Base-by-base conservation (phyloP, 1,140 invertebrate species). In the Drosophila navojoa region DNA sequence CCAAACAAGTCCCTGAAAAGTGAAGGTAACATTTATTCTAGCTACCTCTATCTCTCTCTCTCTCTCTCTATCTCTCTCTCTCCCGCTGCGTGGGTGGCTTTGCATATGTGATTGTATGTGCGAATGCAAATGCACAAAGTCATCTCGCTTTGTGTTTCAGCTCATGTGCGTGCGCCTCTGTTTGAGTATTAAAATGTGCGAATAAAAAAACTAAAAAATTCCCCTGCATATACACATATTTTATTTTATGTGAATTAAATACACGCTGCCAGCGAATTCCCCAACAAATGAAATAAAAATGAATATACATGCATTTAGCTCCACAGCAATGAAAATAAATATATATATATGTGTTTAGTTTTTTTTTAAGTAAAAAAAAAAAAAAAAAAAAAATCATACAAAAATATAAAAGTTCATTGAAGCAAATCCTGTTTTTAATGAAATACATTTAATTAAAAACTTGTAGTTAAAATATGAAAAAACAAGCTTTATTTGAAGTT, bases 101-200 rank as follows among this genome's bases (percentile, higher is more conserved):
- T 54, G 44, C 49, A 55, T 59, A 32, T 42, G 45, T 57, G 62
- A 60, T 52, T 29, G 45, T 66, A 16, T 71, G 67, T 71, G 61
- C 49, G 81, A 87, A 86, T 86, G 82, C 72, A 86, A 87, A 86
- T 86, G 76, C 72, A 79, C 71, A 87, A 82, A 86, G 82, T 79
- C 84, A 86, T 73, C 68, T 73, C 72, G 47, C 49, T 47, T 63
- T 27, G 27, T 19, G 49, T 13, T 45, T 49, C 50, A 60, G 68
- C 68, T 52, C 82, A 63, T 87, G 64, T 81, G 78, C 71, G 81
- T 78, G 61, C 74, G 69, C 64, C 77, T 89, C 76, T 89, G 73
- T 74, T 87, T 70, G 77, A 84, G 84, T 78, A 89, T 80, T 89
- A 84, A 89, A 89, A 89, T 78, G 80, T 72, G 63, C 64, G 68